Evolutionary conservation across 2,888 invertebrate species (phyloP), one percentile per base, ranked within the genome.

Genomic region (Clanis bilineata): DNA sequence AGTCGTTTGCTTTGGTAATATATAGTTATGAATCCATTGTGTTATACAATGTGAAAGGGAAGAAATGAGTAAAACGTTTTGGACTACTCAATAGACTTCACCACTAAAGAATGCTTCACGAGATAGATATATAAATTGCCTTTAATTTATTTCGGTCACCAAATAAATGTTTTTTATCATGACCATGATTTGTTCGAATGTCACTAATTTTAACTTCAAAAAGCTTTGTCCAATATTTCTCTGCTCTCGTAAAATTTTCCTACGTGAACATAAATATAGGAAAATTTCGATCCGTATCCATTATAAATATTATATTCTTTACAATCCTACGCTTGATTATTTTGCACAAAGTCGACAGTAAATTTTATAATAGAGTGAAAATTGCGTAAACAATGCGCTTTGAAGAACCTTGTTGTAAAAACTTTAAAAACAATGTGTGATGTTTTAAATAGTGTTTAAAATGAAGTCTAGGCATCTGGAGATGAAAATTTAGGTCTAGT

Each of bases 371-470:
- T 57, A 38, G 22, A 39, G 47, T 38, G 36, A 25, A 39, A 51
- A 58, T 51, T 58, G 28, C 51, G 58, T 58, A 58, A 58, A 58
- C 58, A 58, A 25, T 39, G 18, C 36, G 38, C 58, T 58, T 58
- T 58, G 58, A 58, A 51, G 47, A 18, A 38, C 38, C 25, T 45
- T 57, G 36, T 57, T 57, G 22, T 51, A 25, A 23, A 43, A 39
- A 18, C 12, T 51, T 51, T 51, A 25, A 58, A 38, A 58, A 58
- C 39, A 57, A 38, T 51, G 38, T 38, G 12, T 57, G 32, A 44
- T 47, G 25, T 28, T 51, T 15, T 51, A 32, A 51, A 51, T 51
- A 23, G 23, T 56, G 55, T 55, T 36, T 10, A 55, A 22, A 23
- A 56, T 36, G n/a, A 56, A 39, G 22, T 38, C 55, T 56, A 56